Conservation (phyloP, 1,140 invertebrate species). For the Aphidius gifuensis region DNA sequence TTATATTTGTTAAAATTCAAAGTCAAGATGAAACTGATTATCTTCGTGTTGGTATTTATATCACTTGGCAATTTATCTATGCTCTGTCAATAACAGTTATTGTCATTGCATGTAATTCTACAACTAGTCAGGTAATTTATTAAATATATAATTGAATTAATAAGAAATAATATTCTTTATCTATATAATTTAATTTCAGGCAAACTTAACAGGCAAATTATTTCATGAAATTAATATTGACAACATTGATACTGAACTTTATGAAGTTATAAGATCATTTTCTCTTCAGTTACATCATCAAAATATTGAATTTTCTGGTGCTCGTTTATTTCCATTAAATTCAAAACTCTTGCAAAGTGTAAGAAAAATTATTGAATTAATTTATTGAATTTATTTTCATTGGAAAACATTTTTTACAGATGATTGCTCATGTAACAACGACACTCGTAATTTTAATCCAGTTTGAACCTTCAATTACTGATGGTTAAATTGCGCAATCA, state of each 20-base stretch:
- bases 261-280: constrained; percentile 19
- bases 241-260: constrained; percentile 10
- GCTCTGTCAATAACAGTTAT: constrained; percentile 16
- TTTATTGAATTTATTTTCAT: constrained; percentile 7
- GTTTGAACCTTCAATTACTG: constrained; percentile 12
- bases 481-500: too few species aligned
- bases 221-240: constrained; percentile 22
- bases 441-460: constrained; percentile 24
- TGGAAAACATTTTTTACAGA: constrained; percentile 2
- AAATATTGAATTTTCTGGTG: constrained; percentile 21
- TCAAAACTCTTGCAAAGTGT: constrained; percentile 22
- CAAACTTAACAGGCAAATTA: constrained; percentile 13
- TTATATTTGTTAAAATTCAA: constrained; percentile 17
- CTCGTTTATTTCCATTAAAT: constrained; percentile 20
- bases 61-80: constrained; percentile 15
- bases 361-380: background rate
- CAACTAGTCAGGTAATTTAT: constrained; percentile 17
- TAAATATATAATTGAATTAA: background rate
- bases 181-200: constrained; percentile 6
- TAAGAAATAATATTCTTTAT: background rate
- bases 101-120: constrained; percentile 22
- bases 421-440: constrained; percentile 20
- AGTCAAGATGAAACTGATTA: constrained; percentile 5
- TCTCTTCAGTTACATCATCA: constrained; percentile 24
- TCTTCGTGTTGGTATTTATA: constrained; percentile 4